phyloP scores from a whole-genome alignment of 2,113 vertebrate genomes.

The Semnopithecus entellus region DNA sequence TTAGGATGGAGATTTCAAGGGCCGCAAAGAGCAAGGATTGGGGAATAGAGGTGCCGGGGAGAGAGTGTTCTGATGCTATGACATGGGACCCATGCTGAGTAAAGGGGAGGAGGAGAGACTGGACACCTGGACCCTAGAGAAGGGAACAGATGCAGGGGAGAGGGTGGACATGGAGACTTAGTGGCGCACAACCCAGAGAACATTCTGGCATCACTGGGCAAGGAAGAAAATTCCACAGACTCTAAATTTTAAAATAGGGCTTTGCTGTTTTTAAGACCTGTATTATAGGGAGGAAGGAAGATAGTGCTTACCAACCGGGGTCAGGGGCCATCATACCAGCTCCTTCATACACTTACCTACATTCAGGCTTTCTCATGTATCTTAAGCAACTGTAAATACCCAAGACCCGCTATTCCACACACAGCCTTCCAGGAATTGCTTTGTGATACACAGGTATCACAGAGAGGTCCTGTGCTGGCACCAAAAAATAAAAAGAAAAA shows the following conservation, averaged over 20 bases:
- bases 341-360: not conserved
- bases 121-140: not conserved
- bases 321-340: not conserved
- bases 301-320: not conserved
- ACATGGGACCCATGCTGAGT: accelerated
- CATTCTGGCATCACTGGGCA: not conserved
- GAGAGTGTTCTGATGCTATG: not conserved
- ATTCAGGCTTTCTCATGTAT: not conserved
- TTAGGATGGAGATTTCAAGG: not conserved
- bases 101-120: not conserved
- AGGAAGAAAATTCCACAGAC: not conserved
- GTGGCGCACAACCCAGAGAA: not conserved
- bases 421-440: not conserved
- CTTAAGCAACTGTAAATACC: not conserved
- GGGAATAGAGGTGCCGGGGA: not conserved
- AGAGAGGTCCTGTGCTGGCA: not conserved
- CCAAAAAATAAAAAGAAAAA: not conserved
- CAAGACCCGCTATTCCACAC: not conserved
- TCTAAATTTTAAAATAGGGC: slow-evolving; percentile 9
- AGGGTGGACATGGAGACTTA: not conserved
- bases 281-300: not conserved
- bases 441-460: not conserved
- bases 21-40: not conserved
- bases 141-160: not conserved
- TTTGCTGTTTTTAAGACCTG: not conserved